Conservation (phyloP, 1,140 invertebrate genomes). For the Colletes gigas region DNA sequence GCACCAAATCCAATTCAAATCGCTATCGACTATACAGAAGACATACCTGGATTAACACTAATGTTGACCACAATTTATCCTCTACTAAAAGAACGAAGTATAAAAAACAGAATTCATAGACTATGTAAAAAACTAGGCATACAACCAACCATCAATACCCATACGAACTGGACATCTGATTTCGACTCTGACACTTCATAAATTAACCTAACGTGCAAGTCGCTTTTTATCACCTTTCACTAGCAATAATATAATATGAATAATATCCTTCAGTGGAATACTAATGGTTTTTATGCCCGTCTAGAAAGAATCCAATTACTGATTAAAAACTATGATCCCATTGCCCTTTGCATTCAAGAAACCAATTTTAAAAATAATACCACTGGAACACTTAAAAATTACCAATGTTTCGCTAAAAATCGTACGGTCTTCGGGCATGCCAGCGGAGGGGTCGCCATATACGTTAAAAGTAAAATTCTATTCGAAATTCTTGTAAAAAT, state of each 20-base stretch:
- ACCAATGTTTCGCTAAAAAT: background rate
- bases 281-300: background rate
- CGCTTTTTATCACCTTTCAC: background rate
- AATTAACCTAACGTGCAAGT: background rate
- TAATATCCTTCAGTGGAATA: background rate
- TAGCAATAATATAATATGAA: background rate
- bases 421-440: background rate
- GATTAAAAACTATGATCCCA: background rate
- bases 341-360: background rate
- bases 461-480: background rate
- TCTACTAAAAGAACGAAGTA: background rate
- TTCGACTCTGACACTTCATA: background rate
- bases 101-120: background rate
- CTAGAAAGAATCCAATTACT: background rate
- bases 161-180: background rate
- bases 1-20: background rate
- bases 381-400: background rate
- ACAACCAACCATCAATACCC: background rate
- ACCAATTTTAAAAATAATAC: background rate
- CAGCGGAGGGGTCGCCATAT: background rate
- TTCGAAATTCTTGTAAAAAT: no score
- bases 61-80: background rate
- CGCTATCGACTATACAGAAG: background rate
- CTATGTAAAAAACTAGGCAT: background rate
- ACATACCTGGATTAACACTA: background rate